Percentiles rank a stretch among this genome's conserved stretches.
These are phyloP conservation scores for Manis pentadactyla DNA, from an alignment of 2,797 vertebrate species.

Conservation along the genomic window DNA sequence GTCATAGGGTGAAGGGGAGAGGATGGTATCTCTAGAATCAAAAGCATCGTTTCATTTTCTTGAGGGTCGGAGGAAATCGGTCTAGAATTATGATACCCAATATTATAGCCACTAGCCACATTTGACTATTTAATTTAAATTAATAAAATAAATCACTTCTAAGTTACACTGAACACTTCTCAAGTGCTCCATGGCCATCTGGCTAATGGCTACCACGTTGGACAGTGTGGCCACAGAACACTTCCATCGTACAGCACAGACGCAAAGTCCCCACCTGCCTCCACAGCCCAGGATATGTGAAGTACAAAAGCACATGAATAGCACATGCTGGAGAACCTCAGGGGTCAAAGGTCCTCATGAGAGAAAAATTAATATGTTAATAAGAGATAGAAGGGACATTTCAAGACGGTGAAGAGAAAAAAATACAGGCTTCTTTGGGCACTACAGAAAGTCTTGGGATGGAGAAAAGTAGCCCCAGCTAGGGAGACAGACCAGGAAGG, in stretches of 20 bases:
- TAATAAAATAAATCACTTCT: background rate
- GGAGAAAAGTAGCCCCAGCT: background rate
- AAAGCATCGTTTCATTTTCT: background rate
- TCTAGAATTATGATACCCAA: background rate
- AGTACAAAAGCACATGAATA: background rate
- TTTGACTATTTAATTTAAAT: background rate
- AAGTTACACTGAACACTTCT: background rate
- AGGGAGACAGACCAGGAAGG: background rate
- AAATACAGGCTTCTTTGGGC: background rate
- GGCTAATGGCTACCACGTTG: too few relatives aligned
- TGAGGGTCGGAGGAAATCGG: background rate
- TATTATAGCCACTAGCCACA: background rate
- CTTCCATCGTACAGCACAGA: background rate
- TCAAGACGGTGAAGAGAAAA: background rate
- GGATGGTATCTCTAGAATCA: background rate
- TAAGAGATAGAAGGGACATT: background rate
- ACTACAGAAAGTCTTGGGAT: background rate
- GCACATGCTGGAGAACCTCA: background rate
- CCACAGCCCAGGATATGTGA: background rate
- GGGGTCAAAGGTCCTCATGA: background rate
- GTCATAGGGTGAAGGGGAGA: background rate
- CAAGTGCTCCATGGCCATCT: background rate
- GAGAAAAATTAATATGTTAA: background rate
- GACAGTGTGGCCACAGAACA: background rate
- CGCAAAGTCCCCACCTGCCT: background rate